Conservation (phyloP, 2,797 vertebrate genomes). For the Sciurus vulgaris region DNA sequence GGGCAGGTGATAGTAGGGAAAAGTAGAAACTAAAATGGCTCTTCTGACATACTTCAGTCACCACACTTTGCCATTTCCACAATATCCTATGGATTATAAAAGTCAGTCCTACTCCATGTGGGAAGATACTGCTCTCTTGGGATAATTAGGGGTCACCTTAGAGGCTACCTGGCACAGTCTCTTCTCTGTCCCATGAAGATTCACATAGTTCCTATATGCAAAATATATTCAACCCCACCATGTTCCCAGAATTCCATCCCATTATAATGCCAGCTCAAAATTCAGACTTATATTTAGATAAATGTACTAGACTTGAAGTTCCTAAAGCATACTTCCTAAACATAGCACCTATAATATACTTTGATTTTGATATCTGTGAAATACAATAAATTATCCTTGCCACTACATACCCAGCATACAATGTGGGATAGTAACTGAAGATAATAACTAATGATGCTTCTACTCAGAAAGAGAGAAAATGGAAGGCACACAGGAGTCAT, state of each 20-base stretch:
- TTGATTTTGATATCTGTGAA: background rate
- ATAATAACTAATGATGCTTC: background rate
- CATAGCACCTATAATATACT: background rate
- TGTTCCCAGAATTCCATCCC: background rate
- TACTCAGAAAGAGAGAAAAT: background rate
- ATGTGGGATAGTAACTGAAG: background rate
- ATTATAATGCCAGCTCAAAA: background rate
- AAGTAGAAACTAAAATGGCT: background rate
- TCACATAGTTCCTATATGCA: background rate
- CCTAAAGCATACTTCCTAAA: background rate
- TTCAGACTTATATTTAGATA: background rate
- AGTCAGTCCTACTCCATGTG: background rate
- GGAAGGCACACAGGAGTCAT: background rate
- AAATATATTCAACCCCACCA: background rate
- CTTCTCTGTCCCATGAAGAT: background rate
- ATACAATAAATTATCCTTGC: background rate
- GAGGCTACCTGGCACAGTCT: background rate
- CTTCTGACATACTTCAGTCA: background rate
- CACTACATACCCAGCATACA: background rate
- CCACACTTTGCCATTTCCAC: background rate
- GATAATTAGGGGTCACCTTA: background rate
- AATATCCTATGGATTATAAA: background rate
- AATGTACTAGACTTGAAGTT: background rate
- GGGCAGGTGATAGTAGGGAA: background rate
- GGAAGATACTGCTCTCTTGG: background rate